phyloP scores from a whole-genome alignment of 2,797 vertebrate genomes.

The Pteronotus mesoamericanus region DNA sequence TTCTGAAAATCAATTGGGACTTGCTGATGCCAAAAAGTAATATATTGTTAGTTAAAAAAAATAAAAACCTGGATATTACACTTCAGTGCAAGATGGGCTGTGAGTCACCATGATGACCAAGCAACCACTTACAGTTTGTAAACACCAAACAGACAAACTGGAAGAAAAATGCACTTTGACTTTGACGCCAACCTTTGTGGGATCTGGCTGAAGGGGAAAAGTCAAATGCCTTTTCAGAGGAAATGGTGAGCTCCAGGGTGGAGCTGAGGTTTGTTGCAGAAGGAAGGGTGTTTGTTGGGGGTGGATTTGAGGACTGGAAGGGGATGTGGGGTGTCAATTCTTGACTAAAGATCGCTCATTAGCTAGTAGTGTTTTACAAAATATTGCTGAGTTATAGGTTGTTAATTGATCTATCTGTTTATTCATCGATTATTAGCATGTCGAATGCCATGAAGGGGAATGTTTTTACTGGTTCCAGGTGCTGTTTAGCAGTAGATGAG shows the following conservation, averaged over 20 bases:
- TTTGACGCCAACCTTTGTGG: not conserved
- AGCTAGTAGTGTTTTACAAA: not conserved
- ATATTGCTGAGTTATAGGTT: not conserved
- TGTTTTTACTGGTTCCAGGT: not conserved
- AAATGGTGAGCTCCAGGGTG: not conserved
- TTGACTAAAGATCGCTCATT: not conserved
- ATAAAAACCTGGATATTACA: slow-evolving; percentile 57
- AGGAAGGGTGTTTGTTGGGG: not conserved
- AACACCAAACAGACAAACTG: slow-evolving; percentile 70
- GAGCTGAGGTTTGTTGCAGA: not conserved
- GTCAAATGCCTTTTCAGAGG: not conserved
- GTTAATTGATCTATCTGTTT: not conserved
- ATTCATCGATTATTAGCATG: not conserved
- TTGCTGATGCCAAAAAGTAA: slow-evolving; percentile 76
- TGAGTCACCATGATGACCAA: slow-evolving; percentile 73
- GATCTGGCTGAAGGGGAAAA: slow-evolving; percentile 6
- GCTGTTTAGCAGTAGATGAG: not conserved
- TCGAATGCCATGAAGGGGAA: not conserved
- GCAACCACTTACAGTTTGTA: slow-evolving; percentile 69
- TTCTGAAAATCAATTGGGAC: slow-evolving; percentile 77
- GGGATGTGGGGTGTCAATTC: not conserved
- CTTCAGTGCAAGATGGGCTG: slow-evolving; percentile 10
- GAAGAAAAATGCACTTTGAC: slow-evolving; percentile 70
- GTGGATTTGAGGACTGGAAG: rapidly evolving
- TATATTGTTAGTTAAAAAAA: slow-evolving; percentile 73